Conservation (phyloP, 2,797 vertebrate species). For the Podarcis siculus region DNA sequence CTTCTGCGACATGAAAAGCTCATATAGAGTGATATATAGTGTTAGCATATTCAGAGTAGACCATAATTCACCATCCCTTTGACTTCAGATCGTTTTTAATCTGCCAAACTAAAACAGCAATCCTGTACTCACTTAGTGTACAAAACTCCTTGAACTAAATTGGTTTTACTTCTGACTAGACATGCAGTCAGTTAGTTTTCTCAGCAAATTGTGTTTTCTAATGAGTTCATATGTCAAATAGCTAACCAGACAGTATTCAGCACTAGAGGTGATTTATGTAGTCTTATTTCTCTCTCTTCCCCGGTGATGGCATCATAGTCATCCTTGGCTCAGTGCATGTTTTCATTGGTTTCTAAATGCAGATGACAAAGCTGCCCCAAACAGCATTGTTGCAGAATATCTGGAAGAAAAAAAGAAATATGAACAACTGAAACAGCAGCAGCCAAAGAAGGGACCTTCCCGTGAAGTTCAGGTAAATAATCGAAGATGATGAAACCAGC, state of each 20-base stretch:
- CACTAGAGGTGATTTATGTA: neutral
- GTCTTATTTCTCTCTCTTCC: neutral
- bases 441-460: constrained; percentile 85
- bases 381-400: constrained; percentile 89
- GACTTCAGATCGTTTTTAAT: neutral
- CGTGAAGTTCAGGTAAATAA: constrained; percentile 89
- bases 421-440: constrained; percentile 87
- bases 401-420: constrained; percentile 92
- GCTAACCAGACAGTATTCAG: neutral
- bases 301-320: neutral
- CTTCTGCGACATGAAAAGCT: neutral
- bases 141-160: neutral
- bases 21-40: too few species aligned
- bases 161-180: neutral
- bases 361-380: constrained; percentile 80
- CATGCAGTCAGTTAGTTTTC: neutral
- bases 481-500: neutral
- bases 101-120: neutral
- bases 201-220: neutral
- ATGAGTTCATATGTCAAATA: neutral
- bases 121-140: neutral
- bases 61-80: neutral
- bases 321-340: constrained; percentile 9
- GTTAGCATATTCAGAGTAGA: too few species aligned
- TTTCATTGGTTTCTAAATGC: constrained; percentile 55